phyloP scores from a whole-genome alignment of 1,140 invertebrate genomes.

The honey bee (Apis mellifera) region Amel_HAv3.1 CM009935.2:11378501-11379000 shows the following conservation, averaged over 20 bases:
- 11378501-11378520: constrained; percentile 16
- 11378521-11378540: constrained; percentile 37
- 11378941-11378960: constrained; percentile 75
- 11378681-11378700: constrained; percentile 73
- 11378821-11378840: constrained; percentile 82
- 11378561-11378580: constrained; percentile 44
- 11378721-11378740: constrained; percentile 81
- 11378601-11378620: constrained; percentile 47
- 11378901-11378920: constrained; percentile 80
- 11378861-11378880: constrained; percentile 81
- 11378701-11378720: constrained; percentile 78
- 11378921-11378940: constrained; percentile 71
- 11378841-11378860: constrained; percentile 81
- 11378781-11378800: constrained; percentile 79
- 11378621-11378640: constrained; percentile 55
- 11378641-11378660: constrained; percentile 52
- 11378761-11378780: constrained; percentile 78
- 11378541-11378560: constrained; percentile 30
- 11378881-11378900: constrained; percentile 80
- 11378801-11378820: constrained; percentile 81
- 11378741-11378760: constrained; percentile 79
- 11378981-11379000: constrained; percentile 66
- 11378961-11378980: constrained; percentile 67
- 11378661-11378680: constrained; percentile 59
- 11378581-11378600: constrained; percentile 36